Conservation (phyloP, 2,797 vertebrate genomes). For the Thripadectes ignobilis region DNA sequence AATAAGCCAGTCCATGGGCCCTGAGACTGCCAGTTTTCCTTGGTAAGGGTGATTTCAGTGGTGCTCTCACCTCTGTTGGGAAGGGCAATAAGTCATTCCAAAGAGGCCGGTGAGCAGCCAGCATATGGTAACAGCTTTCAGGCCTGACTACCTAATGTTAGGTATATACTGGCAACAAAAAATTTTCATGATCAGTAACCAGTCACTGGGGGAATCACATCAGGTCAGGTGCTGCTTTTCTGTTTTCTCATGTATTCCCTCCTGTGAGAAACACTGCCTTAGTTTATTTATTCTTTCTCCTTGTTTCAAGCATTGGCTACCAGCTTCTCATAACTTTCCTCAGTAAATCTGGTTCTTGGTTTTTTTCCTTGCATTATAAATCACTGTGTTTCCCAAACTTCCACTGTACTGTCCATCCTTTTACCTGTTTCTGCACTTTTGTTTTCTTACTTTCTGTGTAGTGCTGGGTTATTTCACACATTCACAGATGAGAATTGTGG, state of each 20-base stretch:
- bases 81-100: neutral
- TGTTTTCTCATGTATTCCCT: neutral
- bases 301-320: neutral
- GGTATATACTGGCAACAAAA: neutral
- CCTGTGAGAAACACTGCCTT: neutral
- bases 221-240: neutral
- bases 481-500: neutral
- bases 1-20: rapidly evolving
- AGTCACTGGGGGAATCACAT: neutral
- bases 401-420: neutral
- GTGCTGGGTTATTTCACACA: neutral
- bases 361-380: neutral
- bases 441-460: neutral
- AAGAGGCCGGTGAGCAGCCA: neutral
- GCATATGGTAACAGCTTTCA: neutral
- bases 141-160: rapidly evolving
- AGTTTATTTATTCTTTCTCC: neutral
- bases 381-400: neutral
- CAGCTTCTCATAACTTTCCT: neutral
- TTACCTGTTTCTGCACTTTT: neutral
- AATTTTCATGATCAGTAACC: neutral
- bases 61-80: neutral
- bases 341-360: neutral
- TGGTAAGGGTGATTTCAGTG: neutral
- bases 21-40: neutral